Evolutionary conservation across 2,888 invertebrate genomes (phyloP).

Genomic region (Heterodera filipjevi): DNA sequence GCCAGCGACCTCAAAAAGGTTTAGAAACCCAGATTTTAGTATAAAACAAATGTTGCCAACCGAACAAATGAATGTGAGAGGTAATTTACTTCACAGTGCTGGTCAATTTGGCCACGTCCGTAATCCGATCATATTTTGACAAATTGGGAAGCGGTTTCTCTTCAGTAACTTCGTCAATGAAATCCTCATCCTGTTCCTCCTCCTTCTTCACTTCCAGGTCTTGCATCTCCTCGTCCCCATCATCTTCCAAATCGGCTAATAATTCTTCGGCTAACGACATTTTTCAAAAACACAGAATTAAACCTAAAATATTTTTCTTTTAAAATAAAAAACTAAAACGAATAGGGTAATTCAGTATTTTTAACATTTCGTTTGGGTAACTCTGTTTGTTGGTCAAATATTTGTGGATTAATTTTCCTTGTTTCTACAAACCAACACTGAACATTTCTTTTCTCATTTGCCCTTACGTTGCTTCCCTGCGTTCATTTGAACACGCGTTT

Average conservation of each 20-base stretch:
- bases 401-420: too few species aligned
- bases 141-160: conserved; percentile 36
- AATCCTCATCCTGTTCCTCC: conserved; percentile 56
- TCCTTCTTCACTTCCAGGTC: conserved; percentile 42
- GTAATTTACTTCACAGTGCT: conserved; percentile 73
- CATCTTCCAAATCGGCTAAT: conserved; percentile 93
- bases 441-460: too few species aligned
- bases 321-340: too few species aligned
- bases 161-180: conserved; percentile 58
- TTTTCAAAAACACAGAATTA: too few species aligned
- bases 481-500: too few species aligned
- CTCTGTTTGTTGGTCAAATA: too few species aligned
- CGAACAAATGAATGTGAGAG: background rate
- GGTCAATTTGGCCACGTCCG: conserved; percentile 85
- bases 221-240: conserved; percentile 70
- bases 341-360: too few species aligned
- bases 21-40: conserved; percentile 14
- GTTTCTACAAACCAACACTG: too few species aligned
- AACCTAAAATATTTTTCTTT: too few species aligned
- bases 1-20: too few species aligned
- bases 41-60: background rate
- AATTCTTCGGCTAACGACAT: conserved; percentile 99
- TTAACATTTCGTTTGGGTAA: too few species aligned
- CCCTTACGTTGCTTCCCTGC: too few species aligned
- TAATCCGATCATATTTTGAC: conserved; percentile 45